A percentile compares a stretch with the other conserved stretches of the same genome.
Evolutionary conservation across 2,797 vertebrate species (phyloP).

Genomic region (Cheirogaleus major): DNA sequence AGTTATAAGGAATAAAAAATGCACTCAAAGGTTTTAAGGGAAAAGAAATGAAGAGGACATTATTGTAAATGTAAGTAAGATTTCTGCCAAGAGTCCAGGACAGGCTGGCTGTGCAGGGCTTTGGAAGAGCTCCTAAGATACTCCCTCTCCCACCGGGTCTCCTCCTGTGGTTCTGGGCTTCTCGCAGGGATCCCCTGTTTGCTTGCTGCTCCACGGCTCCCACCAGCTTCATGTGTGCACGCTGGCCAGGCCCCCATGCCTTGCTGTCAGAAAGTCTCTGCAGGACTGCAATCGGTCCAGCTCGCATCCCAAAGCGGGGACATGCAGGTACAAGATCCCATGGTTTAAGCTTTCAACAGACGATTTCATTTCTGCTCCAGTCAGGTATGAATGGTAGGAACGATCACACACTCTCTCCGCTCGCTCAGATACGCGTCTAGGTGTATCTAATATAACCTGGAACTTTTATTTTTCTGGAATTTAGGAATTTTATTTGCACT

Average conservation of each 20-base stretch:
- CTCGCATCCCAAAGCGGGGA: neutral
- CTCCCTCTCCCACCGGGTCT: neutral
- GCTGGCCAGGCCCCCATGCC: rapidly evolving
- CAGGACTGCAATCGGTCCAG: neutral
- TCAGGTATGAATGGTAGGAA: no score
- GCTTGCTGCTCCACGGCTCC: neutral
- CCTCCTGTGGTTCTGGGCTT: neutral
- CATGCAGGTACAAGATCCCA: neutral
- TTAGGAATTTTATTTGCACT: neutral
- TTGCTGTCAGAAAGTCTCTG: neutral
- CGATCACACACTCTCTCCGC: neutral
- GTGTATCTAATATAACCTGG: neutral
- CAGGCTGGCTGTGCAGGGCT: neutral
- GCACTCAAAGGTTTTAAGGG: neutral
- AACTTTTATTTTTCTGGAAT: neutral
- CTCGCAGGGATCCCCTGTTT: neutral
- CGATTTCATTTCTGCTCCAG: neutral
- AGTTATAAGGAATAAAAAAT: neutral
- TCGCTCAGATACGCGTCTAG: no score
- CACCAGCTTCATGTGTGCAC: no score
- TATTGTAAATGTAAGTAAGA: neutral
- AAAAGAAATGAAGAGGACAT: neutral
- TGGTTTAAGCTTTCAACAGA: no score
- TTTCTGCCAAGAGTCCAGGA: neutral
- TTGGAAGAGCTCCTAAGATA: neutral